Evolutionary conservation across 2,888 invertebrate species (phyloP).

Genomic region (Ormyrus thymus): DNA sequence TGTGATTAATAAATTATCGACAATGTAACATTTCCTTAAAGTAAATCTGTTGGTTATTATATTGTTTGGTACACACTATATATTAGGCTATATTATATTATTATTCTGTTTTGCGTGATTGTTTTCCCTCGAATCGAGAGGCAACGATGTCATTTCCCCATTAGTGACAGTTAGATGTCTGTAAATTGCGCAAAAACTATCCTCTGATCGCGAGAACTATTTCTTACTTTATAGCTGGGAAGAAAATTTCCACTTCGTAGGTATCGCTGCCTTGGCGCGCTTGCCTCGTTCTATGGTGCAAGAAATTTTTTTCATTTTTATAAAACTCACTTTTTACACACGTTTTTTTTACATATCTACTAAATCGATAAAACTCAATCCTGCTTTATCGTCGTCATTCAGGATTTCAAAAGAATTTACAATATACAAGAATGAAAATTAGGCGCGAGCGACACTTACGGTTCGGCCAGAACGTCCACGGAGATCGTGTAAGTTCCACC

Average conservation of each 20-base stretch:
- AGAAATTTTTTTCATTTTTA: slow-evolving; percentile 52
- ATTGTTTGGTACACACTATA: slow-evolving; percentile 20
- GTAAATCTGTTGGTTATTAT: slow-evolving; percentile 32
- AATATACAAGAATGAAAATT: slow-evolving; percentile 16
- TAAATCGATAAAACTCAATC: background rate
- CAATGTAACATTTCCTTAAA: slow-evolving; percentile 9
- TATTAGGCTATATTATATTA: background rate
- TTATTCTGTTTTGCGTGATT: slow-evolving; percentile 32
- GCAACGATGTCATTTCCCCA: slow-evolving; percentile 44
- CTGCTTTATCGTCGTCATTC: background rate
- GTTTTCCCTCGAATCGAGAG: slow-evolving; percentile 26
- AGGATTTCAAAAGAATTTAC: slow-evolving; percentile 24
- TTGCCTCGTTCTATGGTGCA: slow-evolving; percentile 82
- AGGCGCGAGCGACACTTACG: slow-evolving; percentile 79
- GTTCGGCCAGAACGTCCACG: slow-evolving; percentile 88
- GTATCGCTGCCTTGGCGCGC: slow-evolving; percentile 92
- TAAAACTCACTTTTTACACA: slow-evolving; percentile 60
- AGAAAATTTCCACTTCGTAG: slow-evolving; percentile 93
- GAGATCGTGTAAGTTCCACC: slow-evolving; percentile 89
- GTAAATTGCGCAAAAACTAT: slow-evolving; percentile 47
- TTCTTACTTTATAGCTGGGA: slow-evolving; percentile 93
- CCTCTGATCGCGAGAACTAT: slow-evolving; percentile 40
- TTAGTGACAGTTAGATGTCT: slow-evolving; percentile 56
- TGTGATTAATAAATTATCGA: slow-evolving; percentile 45
- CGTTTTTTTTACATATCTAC: slow-evolving; percentile 32